Evolutionary conservation across 2,888 invertebrate species (phyloP), one percentile per base, ranked within the genome.

Genomic region (Lepidochitona cinerea): DNA sequence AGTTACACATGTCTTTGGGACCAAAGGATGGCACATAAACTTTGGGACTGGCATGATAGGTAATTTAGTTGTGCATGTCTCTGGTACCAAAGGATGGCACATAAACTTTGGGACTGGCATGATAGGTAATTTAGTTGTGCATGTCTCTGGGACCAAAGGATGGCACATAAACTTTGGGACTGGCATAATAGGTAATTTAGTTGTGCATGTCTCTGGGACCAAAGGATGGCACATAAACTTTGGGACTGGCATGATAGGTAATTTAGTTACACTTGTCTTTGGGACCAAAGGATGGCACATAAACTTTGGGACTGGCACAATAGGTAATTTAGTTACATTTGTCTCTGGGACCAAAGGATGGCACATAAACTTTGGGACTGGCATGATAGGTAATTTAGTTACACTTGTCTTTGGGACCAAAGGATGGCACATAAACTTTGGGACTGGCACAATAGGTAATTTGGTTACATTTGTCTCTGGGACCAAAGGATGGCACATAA

Each of bases 201-300:
- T n/a, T n/a, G n/a, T n/a, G n/a, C 87, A 7, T 79, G 81, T 76
- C 85, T 88, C 6, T 89, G 88, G 88, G 89, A 89, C 59, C 82
- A 84, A 64, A 80, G 89, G 26, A 88, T 87, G 87, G 73, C 80
- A 14, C 23, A 41, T 4, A 86, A 87, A 74, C 79, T 88, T 1
- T 89, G 89, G 89, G 89, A 89, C 64, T 76, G 81, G 65, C 85
- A 86, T 67, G 88, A 85, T 81, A 87, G 89, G 89, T 88, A 59
- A 41, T 69, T n/a, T n/a, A n/a, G n/a, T n/a, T n/a, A n/a, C 70
- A 82, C 87, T 7, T 79, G 81, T 76, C 85, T 88, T 4, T 89
- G 88, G 88, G 89, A 89, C 59, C 82, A 84, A 64, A 80, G 89
- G 26, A 88, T 87, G 87, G 73, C 80, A 14, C 23, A 41, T 4